phyloP scores from a whole-genome alignment of 1,140 invertebrate species.

The Ooceraea biroi region DNA sequence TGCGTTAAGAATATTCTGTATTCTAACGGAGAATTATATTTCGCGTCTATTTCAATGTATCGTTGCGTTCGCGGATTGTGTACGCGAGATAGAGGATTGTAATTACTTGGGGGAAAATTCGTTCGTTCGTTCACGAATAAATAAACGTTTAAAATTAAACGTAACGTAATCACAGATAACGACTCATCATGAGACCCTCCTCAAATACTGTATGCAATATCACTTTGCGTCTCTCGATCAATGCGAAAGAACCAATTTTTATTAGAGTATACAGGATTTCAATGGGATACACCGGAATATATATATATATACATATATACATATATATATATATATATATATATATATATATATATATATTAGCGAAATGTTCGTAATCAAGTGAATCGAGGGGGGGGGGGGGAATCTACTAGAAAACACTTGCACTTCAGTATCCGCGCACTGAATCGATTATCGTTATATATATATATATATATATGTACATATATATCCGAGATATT shows the following conservation, averaged over 20 bases:
- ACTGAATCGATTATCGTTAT: conserved; percentile 37
- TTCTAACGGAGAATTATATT: conserved; percentile 29
- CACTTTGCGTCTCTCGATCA: conserved; percentile 20
- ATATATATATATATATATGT: too few species aligned
- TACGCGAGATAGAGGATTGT: conserved; percentile 30
- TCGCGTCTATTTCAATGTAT: conserved; percentile 14
- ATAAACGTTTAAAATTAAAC: conserved; percentile 55
- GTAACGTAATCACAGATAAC: conserved; percentile 55
- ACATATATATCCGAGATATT: conserved; percentile 72
- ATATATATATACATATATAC: too few species aligned
- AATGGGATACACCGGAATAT: conserved; percentile 54
- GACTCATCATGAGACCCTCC: conserved; percentile 36
- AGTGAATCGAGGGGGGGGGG: conserved; percentile 32
- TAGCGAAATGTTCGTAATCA: conserved; percentile 39
- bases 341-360: too few species aligned
- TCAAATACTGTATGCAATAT: conserved; percentile 43
- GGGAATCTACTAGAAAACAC: conserved; percentile 66
- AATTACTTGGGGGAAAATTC: conserved; percentile 34
- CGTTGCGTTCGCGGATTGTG: conserved; percentile 13
- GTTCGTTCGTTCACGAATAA: conserved; percentile 32
- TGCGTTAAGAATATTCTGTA: conserved; percentile 34
- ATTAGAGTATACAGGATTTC: conserved; percentile 32
- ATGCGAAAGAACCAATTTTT: background rate
- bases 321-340: too few species aligned
- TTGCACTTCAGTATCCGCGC: conserved; percentile 12